Percentiles rank a stretch among this genome's conserved stretches.
Evolutionary conservation across 2,888 invertebrate genomes (phyloP).

Genomic region (Liposcelis brunnea): DNA sequence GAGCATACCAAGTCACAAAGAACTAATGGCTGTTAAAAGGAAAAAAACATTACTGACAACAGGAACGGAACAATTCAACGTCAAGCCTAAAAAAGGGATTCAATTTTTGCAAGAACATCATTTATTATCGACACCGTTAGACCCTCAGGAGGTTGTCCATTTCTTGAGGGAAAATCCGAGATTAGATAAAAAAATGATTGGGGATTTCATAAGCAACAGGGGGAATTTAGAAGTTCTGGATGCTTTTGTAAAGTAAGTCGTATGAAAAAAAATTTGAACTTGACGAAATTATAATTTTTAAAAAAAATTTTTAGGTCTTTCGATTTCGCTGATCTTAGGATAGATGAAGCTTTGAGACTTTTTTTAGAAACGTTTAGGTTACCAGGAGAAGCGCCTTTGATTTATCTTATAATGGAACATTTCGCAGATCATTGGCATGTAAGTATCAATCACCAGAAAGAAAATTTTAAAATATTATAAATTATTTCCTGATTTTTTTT

Average conservation of each 20-base stretch:
- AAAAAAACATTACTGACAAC: constrained; percentile 78
- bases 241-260: constrained; percentile 36
- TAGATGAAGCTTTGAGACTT: constrained; percentile 55
- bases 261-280: too few relatives aligned
- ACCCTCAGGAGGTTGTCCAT: constrained; percentile 68
- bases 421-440: constrained; percentile 97
- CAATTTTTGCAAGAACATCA: constrained; percentile 86
- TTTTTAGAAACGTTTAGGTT: constrained; percentile 94
- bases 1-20: constrained; percentile 60
- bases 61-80: constrained; percentile 93
- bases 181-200: constrained; percentile 93
- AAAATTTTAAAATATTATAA: too few relatives aligned
- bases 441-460: constrained; percentile 33
- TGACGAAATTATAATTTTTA: too few relatives aligned
- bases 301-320: too few relatives aligned
- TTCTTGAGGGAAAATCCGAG: constrained; percentile 92
- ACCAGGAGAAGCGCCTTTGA: constrained; percentile 95
- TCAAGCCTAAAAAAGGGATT: constrained; percentile 87
- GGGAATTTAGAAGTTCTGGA: constrained; percentile 35
- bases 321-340: constrained; percentile 24
- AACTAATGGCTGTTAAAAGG: constrained; percentile 66
- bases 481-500: too few relatives aligned
- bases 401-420: constrained; percentile 84
- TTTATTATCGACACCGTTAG: constrained; percentile 56
- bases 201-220: constrained; percentile 56